These are phyloP conservation scores for Pelodytes ibericus DNA, from an alignment of 2,797 vertebrate genomes.

Conservation along the genomic window DNA sequence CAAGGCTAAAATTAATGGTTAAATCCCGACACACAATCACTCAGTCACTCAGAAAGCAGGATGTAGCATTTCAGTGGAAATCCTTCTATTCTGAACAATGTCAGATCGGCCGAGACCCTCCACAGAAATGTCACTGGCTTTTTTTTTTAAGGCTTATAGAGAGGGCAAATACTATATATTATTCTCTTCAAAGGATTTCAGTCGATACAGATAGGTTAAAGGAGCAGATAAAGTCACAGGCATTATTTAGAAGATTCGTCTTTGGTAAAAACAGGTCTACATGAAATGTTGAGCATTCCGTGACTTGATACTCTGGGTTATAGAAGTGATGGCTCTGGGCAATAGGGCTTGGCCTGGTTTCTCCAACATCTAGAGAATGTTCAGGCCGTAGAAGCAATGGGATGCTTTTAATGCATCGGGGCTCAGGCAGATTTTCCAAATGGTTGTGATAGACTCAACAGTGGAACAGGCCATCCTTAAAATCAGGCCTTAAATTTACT, in stretches of 20 bases:
- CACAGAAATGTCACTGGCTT: neutral
- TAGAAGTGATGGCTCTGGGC: too few relatives aligned
- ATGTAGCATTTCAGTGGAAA: neutral
- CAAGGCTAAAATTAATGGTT: conserved; percentile 5
- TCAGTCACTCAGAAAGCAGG: neutral
- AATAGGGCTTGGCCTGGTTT: too few relatives aligned
- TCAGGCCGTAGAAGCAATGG: too few relatives aligned
- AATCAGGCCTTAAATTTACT: too few relatives aligned
- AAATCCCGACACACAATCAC: conserved; percentile 6
- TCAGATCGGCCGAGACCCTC: neutral
- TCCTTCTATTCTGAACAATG: neutral
- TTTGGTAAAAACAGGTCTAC: too few relatives aligned
- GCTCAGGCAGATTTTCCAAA: too few relatives aligned
- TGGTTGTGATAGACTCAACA: too few relatives aligned
- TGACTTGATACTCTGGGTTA: too few relatives aligned
- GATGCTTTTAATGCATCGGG: too few relatives aligned
- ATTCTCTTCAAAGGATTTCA: neutral
- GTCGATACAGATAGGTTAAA: neutral
- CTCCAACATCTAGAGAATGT: too few relatives aligned
- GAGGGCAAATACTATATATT: neutral
- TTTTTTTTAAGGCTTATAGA: neutral
- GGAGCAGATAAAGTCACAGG: neutral
- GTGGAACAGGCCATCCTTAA: too few relatives aligned
- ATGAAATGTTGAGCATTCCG: too few relatives aligned
- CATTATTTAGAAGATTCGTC: neutral